A percentile compares a stretch with the other conserved stretches of the same genome.
phyloP scores from a whole-genome alignment of 2,797 vertebrate species.

The Huso huso region DNA sequence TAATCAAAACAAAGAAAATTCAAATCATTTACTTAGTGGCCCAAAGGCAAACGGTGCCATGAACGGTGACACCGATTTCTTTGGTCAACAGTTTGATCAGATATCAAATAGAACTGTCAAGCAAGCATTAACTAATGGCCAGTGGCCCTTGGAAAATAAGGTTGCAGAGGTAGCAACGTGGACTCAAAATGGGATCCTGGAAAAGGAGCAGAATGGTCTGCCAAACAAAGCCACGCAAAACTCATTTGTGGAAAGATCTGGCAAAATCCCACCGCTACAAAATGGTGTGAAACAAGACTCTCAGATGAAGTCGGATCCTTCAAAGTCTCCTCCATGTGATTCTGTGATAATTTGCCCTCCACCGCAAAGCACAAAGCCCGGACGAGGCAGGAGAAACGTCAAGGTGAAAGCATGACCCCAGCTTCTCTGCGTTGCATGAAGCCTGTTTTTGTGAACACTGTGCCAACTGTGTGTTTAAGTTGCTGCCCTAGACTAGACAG shows the following conservation, averaged over 20 bases:
- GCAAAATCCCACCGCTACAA: slow-evolving; percentile 49
- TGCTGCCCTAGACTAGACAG: slow-evolving; percentile 7
- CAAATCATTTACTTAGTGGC: slow-evolving; percentile 37
- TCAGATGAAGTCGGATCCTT: slow-evolving; percentile 40
- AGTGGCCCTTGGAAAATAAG: slow-evolving; percentile 69
- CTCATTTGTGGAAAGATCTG: slow-evolving; percentile 63
- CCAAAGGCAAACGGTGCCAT: slow-evolving; percentile 48
- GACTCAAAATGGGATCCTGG: slow-evolving; percentile 54
- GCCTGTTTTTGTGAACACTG: slow-evolving; percentile 19
- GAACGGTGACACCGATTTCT: slow-evolving; percentile 59
- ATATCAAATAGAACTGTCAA: slow-evolving; percentile 75
- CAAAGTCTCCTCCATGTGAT: slow-evolving; percentile 59
- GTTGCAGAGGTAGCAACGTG: slow-evolving; percentile 46
- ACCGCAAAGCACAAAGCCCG: slow-evolving; percentile 82
- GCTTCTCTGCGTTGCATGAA: slow-evolving; percentile 10
- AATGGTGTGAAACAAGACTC: slow-evolving; percentile 62
- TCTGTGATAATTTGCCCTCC: slow-evolving; percentile 87
- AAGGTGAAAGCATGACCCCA: slow-evolving; percentile 73
- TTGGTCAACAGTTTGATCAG: slow-evolving; percentile 71
- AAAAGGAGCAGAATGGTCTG: slow-evolving; percentile 62
- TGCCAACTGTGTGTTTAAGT: slow-evolving; percentile 20
- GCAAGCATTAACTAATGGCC: slow-evolving; percentile 61
- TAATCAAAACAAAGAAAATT: slow-evolving; percentile 51
- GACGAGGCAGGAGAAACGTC: slow-evolving; percentile 79
- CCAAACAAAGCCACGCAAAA: slow-evolving; percentile 50